Conservation (phyloP, 1,140 invertebrate species). For the Listronotus bonariensis region DNA sequence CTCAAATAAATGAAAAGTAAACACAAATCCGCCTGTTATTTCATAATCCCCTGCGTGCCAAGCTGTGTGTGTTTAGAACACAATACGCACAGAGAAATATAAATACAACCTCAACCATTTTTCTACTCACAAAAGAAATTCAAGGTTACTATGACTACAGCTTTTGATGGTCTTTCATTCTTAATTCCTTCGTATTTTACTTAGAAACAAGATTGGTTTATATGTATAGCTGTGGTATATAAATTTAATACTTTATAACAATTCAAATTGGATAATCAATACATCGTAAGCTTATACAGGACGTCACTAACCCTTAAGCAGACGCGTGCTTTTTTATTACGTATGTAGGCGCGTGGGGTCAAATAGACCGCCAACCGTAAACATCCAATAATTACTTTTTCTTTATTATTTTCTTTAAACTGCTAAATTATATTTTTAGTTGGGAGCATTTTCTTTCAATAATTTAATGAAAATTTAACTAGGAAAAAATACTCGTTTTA, state of each 20-base stretch:
- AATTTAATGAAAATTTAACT: too few relatives aligned
- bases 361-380: too few relatives aligned
- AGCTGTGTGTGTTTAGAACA: constrained; percentile 5
- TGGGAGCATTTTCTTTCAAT: too few relatives aligned
- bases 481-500: too few relatives aligned
- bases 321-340: too few relatives aligned
- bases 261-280: too few relatives aligned
- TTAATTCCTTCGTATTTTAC: constrained; percentile 8
- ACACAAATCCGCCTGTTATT: constrained; percentile 1
- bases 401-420: too few relatives aligned
- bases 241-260: too few relatives aligned
- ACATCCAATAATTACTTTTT: too few relatives aligned
- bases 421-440: too few relatives aligned
- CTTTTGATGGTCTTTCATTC: constrained; percentile 9
- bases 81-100: not conserved
- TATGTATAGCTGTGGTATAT: constrained; percentile 5
- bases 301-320: not conserved
- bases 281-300: too few relatives aligned
- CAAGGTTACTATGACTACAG: constrained; percentile 14
- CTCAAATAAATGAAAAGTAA: not conserved
- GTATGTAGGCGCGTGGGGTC: too few relatives aligned
- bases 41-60: not conserved
- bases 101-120: not conserved
- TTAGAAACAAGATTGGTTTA: not conserved
- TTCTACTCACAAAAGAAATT: constrained; percentile 1